These are phyloP conservation scores for Ceratosolen solmsi DNA, from an alignment of 1,140 invertebrate species.

Conservation along the genomic window DNA sequence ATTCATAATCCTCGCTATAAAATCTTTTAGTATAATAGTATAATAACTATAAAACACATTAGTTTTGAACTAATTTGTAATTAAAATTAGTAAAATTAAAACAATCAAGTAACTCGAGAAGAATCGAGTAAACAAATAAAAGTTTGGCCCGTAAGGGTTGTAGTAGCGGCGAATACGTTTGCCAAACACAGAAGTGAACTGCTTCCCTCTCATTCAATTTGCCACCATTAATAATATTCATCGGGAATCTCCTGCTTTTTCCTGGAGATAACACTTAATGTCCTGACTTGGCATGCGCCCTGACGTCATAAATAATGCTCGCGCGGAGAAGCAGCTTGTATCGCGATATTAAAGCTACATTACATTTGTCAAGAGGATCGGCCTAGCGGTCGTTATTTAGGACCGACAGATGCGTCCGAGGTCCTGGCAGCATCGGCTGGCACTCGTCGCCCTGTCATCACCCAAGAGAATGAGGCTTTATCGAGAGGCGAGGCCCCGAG, in stretches of 20 bases:
- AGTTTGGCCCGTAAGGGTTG: no score
- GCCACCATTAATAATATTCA: slow-evolving; percentile 43
- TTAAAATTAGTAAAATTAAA: no score
- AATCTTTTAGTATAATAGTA: no score
- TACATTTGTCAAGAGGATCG: slow-evolving; percentile 69
- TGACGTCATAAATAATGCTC: slow-evolving; percentile 16
- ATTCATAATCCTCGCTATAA: no score
- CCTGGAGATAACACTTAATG: neutral
- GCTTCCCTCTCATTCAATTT: slow-evolving; percentile 43
- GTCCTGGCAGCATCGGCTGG: slow-evolving; percentile 69
- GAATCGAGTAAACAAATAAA: no score
- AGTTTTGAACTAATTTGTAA: no score
- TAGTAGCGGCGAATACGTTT: neutral
- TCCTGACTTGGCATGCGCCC: slow-evolving; percentile 20
- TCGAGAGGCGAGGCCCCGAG: neutral
- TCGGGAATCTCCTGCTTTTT: neutral
- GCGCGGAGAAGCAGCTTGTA: slow-evolving; percentile 59
- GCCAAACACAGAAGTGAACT: neutral
- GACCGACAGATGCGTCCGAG: slow-evolving; percentile 63
- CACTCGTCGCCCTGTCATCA: slow-evolving; percentile 50
- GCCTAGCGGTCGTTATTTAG: slow-evolving; percentile 64
- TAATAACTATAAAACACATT: no score
- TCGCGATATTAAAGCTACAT: slow-evolving; percentile 70
- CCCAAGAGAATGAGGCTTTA: slow-evolving; percentile 15
- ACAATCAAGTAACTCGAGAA: no score